A percentile compares a stretch with the other conserved stretches of the same genome.
Conservation (phyloP, 1,140 invertebrate species). For the Dendrolimus punctatus region DNA sequence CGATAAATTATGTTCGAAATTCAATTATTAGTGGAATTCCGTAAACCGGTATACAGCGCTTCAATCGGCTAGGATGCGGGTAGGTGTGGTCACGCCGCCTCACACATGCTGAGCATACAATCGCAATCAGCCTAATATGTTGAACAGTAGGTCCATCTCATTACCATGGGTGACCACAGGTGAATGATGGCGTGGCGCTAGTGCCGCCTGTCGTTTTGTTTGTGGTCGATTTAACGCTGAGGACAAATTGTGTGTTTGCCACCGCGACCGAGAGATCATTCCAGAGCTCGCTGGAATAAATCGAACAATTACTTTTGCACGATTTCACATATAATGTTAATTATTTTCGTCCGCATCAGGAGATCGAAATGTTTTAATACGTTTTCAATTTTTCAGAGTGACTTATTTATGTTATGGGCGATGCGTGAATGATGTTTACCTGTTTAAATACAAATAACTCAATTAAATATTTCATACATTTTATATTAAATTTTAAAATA, state of each 20-base stretch:
- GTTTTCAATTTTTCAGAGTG: too few relatives aligned
- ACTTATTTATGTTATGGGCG: too few relatives aligned
- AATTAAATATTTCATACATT: too few relatives aligned
- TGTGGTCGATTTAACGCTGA: constrained; percentile 67
- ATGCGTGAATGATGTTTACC: too few relatives aligned
- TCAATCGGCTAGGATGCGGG: constrained; percentile 24
- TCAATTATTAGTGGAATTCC: too few relatives aligned
- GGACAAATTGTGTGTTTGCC: constrained; percentile 68
- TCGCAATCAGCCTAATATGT: constrained; percentile 69
- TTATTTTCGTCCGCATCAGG: constrained; percentile 20
- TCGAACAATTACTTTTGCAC: constrained; percentile 60
- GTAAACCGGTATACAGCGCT: constrained; percentile 10
- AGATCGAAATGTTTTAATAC: too few relatives aligned
- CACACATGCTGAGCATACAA: constrained; percentile 31
- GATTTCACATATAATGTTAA: constrained; percentile 45
- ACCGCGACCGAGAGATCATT: constrained; percentile 57
- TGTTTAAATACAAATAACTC: too few relatives aligned
- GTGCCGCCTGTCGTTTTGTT: constrained; percentile 59
- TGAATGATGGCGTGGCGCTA: constrained; percentile 60
- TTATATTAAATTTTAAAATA: too few relatives aligned
- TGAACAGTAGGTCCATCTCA: constrained; percentile 68
- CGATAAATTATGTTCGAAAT: background rate
- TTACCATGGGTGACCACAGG: constrained; percentile 68
- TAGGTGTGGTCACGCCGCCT: constrained; percentile 23
- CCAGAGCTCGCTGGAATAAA: constrained; percentile 45